phyloP scores from a whole-genome alignment of 2,797 vertebrate species.

The Galago senegalensis region DNA sequence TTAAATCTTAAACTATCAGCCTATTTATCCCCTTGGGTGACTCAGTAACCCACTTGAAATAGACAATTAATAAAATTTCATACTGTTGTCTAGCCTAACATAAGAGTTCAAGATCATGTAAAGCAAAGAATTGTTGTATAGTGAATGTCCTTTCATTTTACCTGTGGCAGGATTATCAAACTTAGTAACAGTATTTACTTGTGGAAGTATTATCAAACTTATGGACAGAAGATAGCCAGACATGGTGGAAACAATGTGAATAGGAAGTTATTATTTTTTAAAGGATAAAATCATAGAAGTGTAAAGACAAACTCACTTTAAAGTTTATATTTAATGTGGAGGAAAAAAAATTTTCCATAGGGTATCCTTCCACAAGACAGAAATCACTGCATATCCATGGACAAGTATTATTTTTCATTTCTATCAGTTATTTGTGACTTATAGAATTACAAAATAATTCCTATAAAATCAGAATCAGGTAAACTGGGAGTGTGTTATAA shows the following conservation, averaged over 20 bases:
- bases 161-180: rapidly evolving
- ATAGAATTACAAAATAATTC: not conserved
- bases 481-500: not conserved
- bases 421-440: not conserved
- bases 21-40: not conserved
- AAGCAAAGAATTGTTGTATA: not conserved
- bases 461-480: not conserved
- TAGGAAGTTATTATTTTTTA: not conserved
- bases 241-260: not conserved
- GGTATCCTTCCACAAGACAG: not conserved
- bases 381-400: not conserved
- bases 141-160: not conserved
- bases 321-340: not conserved
- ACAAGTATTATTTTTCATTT: not conserved
- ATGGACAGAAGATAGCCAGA: not conserved
- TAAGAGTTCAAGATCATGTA: not conserved
- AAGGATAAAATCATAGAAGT: not conserved
- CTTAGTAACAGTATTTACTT: not conserved
- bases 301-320: not conserved
- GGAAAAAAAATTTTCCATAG: not conserved
- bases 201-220: not conserved
- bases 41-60: not conserved
- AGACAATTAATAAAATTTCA: not conserved
- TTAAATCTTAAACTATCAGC: not conserved
- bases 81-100: not conserved